Evolutionary conservation across 2,797 vertebrate genomes (phyloP).

Genomic region (Ctenopoma multispine): DNA sequence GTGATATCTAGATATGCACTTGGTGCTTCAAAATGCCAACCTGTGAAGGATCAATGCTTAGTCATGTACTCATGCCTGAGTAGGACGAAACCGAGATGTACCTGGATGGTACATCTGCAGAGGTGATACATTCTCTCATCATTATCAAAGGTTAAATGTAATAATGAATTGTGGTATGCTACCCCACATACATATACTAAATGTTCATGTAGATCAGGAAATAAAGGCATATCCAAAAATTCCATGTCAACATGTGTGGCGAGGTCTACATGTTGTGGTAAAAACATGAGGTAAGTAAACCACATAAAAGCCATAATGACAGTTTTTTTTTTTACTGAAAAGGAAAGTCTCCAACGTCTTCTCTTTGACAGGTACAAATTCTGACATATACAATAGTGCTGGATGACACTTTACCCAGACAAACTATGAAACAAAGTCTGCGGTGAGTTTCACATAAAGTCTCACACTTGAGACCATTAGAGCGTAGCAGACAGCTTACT

Average conservation of each 20-base stretch:
- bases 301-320: background rate
- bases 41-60: conserved; percentile 7
- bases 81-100: background rate
- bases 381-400: conserved; percentile 12
- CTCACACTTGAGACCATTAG: conserved; percentile 39
- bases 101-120: background rate
- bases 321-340: conserved; percentile 5
- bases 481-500: conserved; percentile 35
- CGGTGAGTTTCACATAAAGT: conserved; percentile 14
- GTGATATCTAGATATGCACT: background rate
- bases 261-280: background rate
- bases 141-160: conserved; percentile 21
- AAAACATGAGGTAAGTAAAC: background rate
- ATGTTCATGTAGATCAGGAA: background rate
- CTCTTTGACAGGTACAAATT: conserved; percentile 22
- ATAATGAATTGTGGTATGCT: conserved; percentile 9
- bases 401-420: conserved; percentile 27
- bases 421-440: conserved; percentile 42
- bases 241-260: background rate
- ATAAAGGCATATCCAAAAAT: background rate
- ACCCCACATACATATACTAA: background rate
- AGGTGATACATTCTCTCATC: background rate
- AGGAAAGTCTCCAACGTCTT: conserved; percentile 19
- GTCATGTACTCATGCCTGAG: too few relatives aligned
- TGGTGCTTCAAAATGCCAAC: conserved; percentile 2